Base-by-base conservation (phyloP, 2,797 vertebrate species). In the Lutjanus campechanus region DNA sequence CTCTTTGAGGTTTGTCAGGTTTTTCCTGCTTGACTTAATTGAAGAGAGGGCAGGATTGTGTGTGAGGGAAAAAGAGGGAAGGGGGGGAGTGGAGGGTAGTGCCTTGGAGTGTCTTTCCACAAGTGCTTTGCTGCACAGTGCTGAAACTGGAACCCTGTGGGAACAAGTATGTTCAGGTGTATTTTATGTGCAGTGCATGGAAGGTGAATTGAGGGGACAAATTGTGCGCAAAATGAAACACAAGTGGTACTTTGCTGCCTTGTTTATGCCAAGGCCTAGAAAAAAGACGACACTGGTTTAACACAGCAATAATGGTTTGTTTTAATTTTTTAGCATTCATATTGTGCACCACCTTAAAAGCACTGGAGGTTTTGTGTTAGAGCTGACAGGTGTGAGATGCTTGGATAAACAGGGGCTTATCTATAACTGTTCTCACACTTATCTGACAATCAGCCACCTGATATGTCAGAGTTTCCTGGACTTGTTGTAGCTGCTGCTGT, bases 131-230 rank as follows among this genome's bases (percentile, higher is more conserved):
- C 93, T 84, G 89, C 91, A 85, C 87, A 81, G 85, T 73, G 80
- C 88, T 95, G 96, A 94, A 96, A 96, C 91, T 81, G 82, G 95
- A 96, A 83, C 92, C 93, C 90, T 95, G 95, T 96, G 95, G 95
- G 96, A 96, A 96, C 91, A 77, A 86, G 73, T 85, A 79, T 91
- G 75, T 86, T 91, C 94, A 94, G 94, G 94, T 95, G 93, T 84
- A 90, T 85, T 83, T 91, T 80, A 85, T 90, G 83, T 77, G 83
- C 88, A 67, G 69, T 25, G 81, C 76, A 69, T 72, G 86, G 78
- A 82, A 76, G 83, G 80, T 87, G 84, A 76, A 72, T 63, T 53
- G 60, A 85, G 69, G 64, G 69, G 64, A 91, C 75, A 77, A 75
- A 77, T 22, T 62, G 58, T 68, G 59, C 7, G 67, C 60, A 69